phyloP scores from a whole-genome alignment of 2,797 vertebrate species.

The Tarsius wallacei region DNA sequence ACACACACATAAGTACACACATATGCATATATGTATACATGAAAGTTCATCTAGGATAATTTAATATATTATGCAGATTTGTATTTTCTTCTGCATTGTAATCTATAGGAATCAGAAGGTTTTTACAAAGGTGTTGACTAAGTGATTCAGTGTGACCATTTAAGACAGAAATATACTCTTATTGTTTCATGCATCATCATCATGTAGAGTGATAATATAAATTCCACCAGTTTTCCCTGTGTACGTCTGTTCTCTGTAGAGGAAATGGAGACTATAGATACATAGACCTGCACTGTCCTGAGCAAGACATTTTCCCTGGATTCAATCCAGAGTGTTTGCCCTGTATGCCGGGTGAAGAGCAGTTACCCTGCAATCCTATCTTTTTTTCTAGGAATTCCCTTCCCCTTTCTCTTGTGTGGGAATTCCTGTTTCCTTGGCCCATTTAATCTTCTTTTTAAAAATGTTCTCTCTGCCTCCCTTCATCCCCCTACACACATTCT shows the following conservation, averaged over 20 bases:
- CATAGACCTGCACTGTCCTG: neutral
- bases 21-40: neutral
- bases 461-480: neutral
- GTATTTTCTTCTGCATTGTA: neutral
- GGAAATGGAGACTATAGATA: neutral
- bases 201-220: slow-evolving; percentile 3
- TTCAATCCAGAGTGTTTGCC: neutral
- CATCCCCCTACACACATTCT: neutral
- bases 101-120: neutral
- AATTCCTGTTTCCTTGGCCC: neutral
- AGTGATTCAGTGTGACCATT: neutral
- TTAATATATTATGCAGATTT: slow-evolving; percentile 19
- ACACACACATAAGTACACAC: neutral
- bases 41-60: neutral
- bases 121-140: neutral
- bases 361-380: neutral
- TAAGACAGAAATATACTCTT: slow-evolving; percentile 1
- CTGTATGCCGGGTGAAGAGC: neutral
- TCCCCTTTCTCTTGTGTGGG: neutral
- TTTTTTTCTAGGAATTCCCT: neutral
- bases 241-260: neutral
- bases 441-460: neutral
- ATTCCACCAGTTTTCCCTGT: neutral
- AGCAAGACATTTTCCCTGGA: neutral
- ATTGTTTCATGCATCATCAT: neutral